phyloP scores from a whole-genome alignment of 2,888 invertebrate species.

The Ptychoptera albimana region DNA sequence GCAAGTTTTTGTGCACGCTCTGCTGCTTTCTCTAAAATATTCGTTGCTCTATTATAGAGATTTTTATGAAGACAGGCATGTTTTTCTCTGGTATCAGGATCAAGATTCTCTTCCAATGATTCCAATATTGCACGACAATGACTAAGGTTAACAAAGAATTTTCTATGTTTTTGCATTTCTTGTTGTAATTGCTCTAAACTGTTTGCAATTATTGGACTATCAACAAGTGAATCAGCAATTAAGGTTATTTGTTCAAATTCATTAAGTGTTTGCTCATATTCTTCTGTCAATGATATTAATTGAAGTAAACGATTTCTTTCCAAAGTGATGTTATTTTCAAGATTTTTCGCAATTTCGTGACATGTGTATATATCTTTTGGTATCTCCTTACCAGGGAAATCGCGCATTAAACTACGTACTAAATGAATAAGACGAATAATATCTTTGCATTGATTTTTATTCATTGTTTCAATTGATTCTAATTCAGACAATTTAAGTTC shows the following conservation, averaged over 20 bases:
- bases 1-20: constrained; percentile 70
- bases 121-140: constrained; percentile 76
- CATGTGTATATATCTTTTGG: constrained; percentile 48
- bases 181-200: constrained; percentile 69
- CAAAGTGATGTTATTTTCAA: constrained; percentile 49
- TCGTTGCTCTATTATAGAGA: constrained; percentile 57
- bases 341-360: constrained; percentile 48
- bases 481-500: constrained; percentile 49
- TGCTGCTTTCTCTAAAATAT: constrained; percentile 65
- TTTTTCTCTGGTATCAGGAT: constrained; percentile 57
- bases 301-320: constrained; percentile 66
- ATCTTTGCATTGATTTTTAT: constrained; percentile 43
- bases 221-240: constrained; percentile 64
- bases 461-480: constrained; percentile 51
- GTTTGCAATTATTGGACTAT: constrained; percentile 57
- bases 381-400: constrained; percentile 49
- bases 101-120: constrained; percentile 69
- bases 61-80: constrained; percentile 59
- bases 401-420: constrained; percentile 45
- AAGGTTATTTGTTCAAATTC: constrained; percentile 77
- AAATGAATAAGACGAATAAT: constrained; percentile 43
- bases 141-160: constrained; percentile 76
- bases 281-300: constrained; percentile 58
- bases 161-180: constrained; percentile 77
- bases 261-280: constrained; percentile 74